Base-by-base conservation (phyloP, 1,140 invertebrate genomes). In the Achatina immaculata region DNA sequence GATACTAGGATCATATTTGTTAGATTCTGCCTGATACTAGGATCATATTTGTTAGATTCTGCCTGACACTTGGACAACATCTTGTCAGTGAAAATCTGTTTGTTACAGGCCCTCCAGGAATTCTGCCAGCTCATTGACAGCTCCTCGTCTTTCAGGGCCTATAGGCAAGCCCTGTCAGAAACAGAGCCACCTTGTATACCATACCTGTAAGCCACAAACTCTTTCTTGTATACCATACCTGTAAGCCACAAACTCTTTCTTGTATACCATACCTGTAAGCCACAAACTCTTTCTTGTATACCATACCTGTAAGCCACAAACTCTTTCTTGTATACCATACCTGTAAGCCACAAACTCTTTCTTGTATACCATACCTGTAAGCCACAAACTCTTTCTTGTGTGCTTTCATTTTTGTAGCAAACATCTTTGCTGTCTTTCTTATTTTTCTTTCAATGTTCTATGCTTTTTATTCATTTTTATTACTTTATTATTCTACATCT, bases 211-310 rank as follows among this genome's bases (percentile, higher is more conserved):
- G 94, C 94, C 28, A 71, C 45, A 4, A 36, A 28, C 19, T 28
- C 19, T 40, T 42, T 31, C n/a, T 7, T 55, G 0, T 75, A 28
- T 76, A 58, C 74, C 74, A 28, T 62, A 65, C 43, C 92, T 99
- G 81, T 95, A 95, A 48, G 96, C 98, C 89, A 97, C 97, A 21
- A 94, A 96, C 88, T 96, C 97, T 38, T 34, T 97, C 98, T 34
- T 99, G 97, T 90, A 98, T 99, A 92, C 98, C 98, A 38, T 99
- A 99, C 89, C 98, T 99, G 97, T 98, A 93, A 94, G 94, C 93
- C 21, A 6, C 34, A 11, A 9, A 21, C 16, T 34, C 31, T 42
- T 24, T 19, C 34, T 21, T 68, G 65, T 68, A 68, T 68, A 68
- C 65, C 65, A 16, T 68, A 68, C 65, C 65, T 68, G 65, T 68